Evolutionary conservation across 2,797 vertebrate genomes (phyloP).

Genomic region (Molossus molossus): DNA sequence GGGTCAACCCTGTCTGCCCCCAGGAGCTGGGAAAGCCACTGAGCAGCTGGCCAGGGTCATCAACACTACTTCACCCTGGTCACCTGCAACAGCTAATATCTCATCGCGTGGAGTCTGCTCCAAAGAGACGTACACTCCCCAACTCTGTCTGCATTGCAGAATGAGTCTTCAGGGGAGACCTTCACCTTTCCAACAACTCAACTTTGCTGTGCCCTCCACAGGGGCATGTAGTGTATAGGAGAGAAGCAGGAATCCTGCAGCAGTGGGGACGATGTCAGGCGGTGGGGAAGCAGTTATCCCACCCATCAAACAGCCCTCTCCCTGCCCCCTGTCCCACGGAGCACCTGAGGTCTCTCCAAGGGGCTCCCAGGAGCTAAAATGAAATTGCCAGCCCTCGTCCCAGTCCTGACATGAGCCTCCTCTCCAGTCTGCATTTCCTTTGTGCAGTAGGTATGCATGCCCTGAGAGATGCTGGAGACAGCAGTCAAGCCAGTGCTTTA

Average conservation of each 20-base stretch:
- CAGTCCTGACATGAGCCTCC: neutral
- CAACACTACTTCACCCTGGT: neutral
- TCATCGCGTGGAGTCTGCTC: neutral
- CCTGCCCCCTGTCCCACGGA: neutral
- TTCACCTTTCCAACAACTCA: neutral
- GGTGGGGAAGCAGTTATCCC: neutral
- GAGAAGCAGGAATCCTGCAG: neutral
- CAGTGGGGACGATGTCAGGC: neutral
- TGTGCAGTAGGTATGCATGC: neutral
- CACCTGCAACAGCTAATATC: neutral
- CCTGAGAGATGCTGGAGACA: neutral
- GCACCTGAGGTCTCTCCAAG: neutral
- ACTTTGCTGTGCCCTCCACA: neutral
- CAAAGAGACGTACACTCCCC: neutral
- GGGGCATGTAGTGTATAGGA: neutral
- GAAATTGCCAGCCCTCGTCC: neutral
- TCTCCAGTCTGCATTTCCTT: neutral
- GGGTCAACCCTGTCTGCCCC: neutral
- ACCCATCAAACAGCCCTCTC: neutral
- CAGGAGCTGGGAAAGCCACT: neutral
- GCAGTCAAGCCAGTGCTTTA: neutral
- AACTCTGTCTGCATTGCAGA: neutral
- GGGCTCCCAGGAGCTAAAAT: neutral
- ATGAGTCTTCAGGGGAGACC: neutral
- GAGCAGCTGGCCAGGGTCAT: neutral